phyloP scores from a whole-genome alignment of 2,797 vertebrate species.

The Rhynchonycteris naso region DNA sequence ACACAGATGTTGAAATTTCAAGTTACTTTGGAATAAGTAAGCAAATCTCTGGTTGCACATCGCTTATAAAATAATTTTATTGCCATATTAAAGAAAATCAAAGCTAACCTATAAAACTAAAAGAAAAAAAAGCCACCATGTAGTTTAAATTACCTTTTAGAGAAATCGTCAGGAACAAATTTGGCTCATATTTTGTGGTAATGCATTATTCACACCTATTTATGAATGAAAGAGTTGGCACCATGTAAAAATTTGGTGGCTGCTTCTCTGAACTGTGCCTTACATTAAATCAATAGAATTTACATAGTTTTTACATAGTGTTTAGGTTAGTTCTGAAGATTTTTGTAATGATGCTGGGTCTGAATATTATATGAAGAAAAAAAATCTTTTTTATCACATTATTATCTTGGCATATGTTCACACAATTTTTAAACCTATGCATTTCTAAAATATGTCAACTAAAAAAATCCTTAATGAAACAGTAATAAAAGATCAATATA shows the following conservation, averaged over 20 bases:
- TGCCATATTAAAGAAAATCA: background rate
- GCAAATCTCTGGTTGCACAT: background rate
- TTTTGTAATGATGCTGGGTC: background rate
- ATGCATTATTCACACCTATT: background rate
- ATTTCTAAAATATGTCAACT: background rate
- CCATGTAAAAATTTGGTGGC: background rate
- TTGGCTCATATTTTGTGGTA: background rate
- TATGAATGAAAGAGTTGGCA: conserved; percentile 16
- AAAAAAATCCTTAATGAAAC: conserved; percentile 14
- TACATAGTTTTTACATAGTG: background rate
- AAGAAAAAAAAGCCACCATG: no score
- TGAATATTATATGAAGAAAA: background rate
- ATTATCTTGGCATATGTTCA: conserved; percentile 9
- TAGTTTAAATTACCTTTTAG: background rate
- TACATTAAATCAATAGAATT: background rate
- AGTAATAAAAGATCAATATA: conserved; percentile 33
- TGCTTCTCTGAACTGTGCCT: background rate
- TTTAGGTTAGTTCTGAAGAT: background rate
- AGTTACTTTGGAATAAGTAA: conserved; percentile 18
- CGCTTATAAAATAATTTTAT: background rate
- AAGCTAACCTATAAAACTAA: conserved; percentile 25
- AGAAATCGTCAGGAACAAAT: background rate
- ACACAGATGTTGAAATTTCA: conserved; percentile 26
- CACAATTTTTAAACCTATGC: background rate
- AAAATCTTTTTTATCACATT: background rate